Evolutionary conservation across 2,797 vertebrate genomes (phyloP).

Genomic region (Pseudomugil tenellus): DNA sequence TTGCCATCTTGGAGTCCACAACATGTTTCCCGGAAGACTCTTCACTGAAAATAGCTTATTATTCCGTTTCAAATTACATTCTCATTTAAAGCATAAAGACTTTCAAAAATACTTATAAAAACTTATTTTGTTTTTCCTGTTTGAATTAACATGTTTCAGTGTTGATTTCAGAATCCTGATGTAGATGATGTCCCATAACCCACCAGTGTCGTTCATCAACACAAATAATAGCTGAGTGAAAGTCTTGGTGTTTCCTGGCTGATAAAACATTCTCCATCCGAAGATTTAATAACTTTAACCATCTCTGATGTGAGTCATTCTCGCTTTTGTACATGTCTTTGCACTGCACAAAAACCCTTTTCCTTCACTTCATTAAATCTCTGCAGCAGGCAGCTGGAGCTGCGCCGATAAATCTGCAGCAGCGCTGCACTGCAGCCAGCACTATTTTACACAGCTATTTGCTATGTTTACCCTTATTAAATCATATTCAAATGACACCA

Average conservation of each 20-base stretch:
- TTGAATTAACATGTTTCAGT: too few relatives aligned
- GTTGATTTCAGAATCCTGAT: too few relatives aligned
- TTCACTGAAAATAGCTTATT: too few relatives aligned
- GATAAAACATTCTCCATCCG: neutral
- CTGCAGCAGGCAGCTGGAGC: neutral
- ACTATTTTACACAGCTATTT: constrained; percentile 11
- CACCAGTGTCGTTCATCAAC: neutral
- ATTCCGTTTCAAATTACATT: too few relatives aligned
- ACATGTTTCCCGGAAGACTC: too few relatives aligned
- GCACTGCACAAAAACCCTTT: constrained; percentile 2
- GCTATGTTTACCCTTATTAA: constrained; percentile 2
- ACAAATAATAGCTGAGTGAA: neutral
- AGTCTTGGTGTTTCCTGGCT: neutral
- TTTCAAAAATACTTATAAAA: too few relatives aligned
- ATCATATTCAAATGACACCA: neutral
- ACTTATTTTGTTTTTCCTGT: too few relatives aligned
- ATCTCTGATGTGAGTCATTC: constrained; percentile 9
- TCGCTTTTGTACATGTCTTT: constrained; percentile 6
- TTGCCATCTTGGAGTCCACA: too few relatives aligned
- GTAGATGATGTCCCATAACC: too few relatives aligned
- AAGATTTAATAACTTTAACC: neutral
- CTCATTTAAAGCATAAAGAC: too few relatives aligned
- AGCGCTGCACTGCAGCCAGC: neutral
- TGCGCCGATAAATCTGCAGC: neutral
- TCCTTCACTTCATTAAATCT: constrained; percentile 5